Conservation (phyloP, 1,140 invertebrate species). For the Meteorus sp. region DNA sequence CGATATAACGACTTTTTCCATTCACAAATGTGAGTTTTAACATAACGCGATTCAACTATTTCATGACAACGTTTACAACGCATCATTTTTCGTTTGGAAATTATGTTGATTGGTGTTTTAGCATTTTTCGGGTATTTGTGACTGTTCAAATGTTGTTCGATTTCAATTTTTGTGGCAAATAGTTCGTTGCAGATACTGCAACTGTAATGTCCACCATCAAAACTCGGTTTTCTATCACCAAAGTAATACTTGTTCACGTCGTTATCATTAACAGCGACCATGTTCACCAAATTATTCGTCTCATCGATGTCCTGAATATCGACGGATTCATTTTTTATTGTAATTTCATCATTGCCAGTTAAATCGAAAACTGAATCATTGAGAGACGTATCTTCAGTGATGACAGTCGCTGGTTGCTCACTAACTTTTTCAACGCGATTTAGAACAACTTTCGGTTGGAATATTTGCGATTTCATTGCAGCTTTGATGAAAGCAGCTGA, state of each 20-base stretch:
- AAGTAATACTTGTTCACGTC: too few relatives aligned
- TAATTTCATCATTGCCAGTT: too few relatives aligned
- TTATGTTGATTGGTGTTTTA: conserved; percentile 16
- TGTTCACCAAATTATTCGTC: neutral
- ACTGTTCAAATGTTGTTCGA: conserved; percentile 40
- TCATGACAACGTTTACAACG: conserved; percentile 53
- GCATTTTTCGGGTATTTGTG: conserved; percentile 33
- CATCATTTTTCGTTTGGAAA: conserved; percentile 42
- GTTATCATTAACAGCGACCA: neutral
- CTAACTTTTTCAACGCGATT: conserved; percentile 40
- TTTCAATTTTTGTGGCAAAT: conserved; percentile 39
- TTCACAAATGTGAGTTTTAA: conserved; percentile 47
- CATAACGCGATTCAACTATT: conserved; percentile 48
- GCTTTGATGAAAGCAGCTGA: conserved; percentile 41
- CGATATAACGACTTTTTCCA: conserved; percentile 32
- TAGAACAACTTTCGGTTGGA: conserved; percentile 49
- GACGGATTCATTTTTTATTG: too few relatives aligned
- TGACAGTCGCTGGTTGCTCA: too few relatives aligned
- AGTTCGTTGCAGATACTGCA: conserved; percentile 44
- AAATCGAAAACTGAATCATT: too few relatives aligned
- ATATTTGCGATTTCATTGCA: conserved; percentile 39
- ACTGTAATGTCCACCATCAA: conserved; percentile 35
- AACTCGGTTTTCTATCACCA: too few relatives aligned
- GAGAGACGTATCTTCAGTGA: too few relatives aligned
- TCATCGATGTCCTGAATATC: too few relatives aligned